phyloP scores from a whole-genome alignment of 2,113 vertebrate species.

The Hassar affinis region DNA sequence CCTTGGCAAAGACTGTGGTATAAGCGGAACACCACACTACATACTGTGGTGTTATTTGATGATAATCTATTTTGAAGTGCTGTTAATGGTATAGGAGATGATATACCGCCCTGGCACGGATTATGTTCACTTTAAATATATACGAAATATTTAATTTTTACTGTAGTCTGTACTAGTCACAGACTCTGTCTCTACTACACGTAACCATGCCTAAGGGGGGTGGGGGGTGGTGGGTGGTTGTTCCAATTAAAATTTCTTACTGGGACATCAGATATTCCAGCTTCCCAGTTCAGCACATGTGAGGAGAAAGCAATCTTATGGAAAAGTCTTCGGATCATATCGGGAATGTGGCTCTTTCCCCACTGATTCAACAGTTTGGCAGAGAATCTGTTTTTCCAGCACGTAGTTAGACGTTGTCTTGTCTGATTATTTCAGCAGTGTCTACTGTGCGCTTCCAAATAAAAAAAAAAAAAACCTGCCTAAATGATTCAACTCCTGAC shows the following conservation, averaged over 20 bases:
- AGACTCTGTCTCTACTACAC: neutral
- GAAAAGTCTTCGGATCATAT: neutral
- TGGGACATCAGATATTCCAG: too few relatives aligned
- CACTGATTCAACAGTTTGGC: neutral
- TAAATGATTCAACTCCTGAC: conserved; percentile 9
- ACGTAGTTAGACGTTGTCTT: neutral
- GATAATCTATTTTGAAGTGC: neutral
- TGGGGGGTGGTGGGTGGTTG: too few relatives aligned
- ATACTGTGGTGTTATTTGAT: neutral
- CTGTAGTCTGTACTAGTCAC: neutral
- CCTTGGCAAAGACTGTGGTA: too few relatives aligned
- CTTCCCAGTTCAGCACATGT: too few relatives aligned
- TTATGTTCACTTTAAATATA: too few relatives aligned
- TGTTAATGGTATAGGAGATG: too few relatives aligned
- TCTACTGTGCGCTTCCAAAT: neutral
- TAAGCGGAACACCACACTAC: too few relatives aligned
- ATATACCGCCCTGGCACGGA: too few relatives aligned
- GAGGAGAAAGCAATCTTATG: neutral
- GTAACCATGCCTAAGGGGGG: neutral
- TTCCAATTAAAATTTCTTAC: too few relatives aligned
- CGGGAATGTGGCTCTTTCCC: neutral
- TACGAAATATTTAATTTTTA: neutral
- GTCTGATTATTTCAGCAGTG: conserved; percentile 18
- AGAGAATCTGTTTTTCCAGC: neutral
- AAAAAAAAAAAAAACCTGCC: too few relatives aligned